Conservation (phyloP, 2,113 vertebrate genomes). For the Kryptolebias marmoratus region DNA sequence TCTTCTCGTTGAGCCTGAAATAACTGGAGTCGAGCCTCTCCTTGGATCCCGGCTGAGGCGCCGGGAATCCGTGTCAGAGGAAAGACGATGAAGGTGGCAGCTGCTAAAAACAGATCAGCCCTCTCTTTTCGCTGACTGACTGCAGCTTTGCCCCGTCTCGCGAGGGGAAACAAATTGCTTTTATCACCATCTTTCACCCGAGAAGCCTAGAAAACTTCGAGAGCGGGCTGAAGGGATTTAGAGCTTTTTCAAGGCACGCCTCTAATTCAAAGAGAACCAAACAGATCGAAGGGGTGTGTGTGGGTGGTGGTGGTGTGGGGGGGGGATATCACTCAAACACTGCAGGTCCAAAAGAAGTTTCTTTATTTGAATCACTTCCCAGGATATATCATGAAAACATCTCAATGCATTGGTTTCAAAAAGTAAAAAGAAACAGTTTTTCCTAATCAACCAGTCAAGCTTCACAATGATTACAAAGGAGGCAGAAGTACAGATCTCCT, state of each 20-base stretch:
- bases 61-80: constrained; percentile 52
- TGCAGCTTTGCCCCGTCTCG: constrained; percentile 9
- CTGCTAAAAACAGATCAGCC: constrained; percentile 58
- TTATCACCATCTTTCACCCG: constrained; percentile 13
- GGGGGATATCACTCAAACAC: background rate
- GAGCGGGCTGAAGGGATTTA: constrained; percentile 13
- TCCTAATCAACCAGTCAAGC: constrained; percentile 38
- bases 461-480: constrained; percentile 35
- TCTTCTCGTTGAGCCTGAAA: constrained; percentile 41
- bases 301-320: too few relatives aligned
- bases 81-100: constrained; percentile 46
- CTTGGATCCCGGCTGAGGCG: constrained; percentile 23
- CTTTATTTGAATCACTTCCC: constrained; percentile 59
- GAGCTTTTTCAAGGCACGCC: background rate
- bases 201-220: background rate
- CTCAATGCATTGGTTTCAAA: constrained; percentile 31
- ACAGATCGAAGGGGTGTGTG: too few relatives aligned
- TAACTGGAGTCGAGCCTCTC: constrained; percentile 37
- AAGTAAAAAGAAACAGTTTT: constrained; percentile 49
- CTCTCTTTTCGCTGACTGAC: constrained; percentile 33
- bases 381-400: constrained; percentile 51
- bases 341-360: constrained; percentile 50
- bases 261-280: background rate
- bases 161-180: constrained; percentile 41
- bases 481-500: constrained; percentile 20